Base-by-base conservation (phyloP, 2,888 invertebrate species). In the Tenthredo livida region DNA sequence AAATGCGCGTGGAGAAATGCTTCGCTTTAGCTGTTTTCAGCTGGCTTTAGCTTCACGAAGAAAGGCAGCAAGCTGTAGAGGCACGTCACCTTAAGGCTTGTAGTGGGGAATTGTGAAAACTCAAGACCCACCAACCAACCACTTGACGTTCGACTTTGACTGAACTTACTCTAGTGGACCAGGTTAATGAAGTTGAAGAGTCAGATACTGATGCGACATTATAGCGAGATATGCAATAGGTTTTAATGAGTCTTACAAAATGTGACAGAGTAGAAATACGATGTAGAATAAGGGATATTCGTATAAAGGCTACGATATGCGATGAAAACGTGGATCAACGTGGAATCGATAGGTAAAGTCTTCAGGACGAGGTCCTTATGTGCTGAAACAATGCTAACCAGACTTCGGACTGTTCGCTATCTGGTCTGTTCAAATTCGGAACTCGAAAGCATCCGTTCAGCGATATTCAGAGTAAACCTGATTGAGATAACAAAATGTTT, bases 1-100 rank as follows among this genome's bases (percentile, higher is more conserved):
- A 87, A 85, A 87, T 88, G 87, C 89, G 89, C 88, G 88, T 88
- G 89, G 90, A 90, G 90, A 91, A 91, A 90, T 91, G 90, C 84
- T 89, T 89, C 89, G 87, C 83, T 83, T 86, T 86, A 85, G 87
- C 85, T 87, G 72, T 58, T 87, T 86, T 87, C 86, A 86, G 47
- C 84, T 73, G 85, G 87, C 86, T 86, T 84, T 83, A 70, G 77
- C 73, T 83, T 70, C 25, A 21, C 78, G 72, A 84, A 86, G 83
- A 84, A 80, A 84, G 85, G 80, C 80, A 77, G 12, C 50, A 25
- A 54, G 43, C 77, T 29, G 54, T 77, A 50, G 29, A 21, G 50
- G 50, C 50, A 77, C 77, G 77, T 77, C 77, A 61, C 80, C 80
- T 80, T 61, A 33, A 33, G 61, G 12, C 25, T 54, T 17, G 37